Evolutionary conservation across 1,140 invertebrate species (phyloP).

Genomic region (Globodera rostochiensis): DNA sequence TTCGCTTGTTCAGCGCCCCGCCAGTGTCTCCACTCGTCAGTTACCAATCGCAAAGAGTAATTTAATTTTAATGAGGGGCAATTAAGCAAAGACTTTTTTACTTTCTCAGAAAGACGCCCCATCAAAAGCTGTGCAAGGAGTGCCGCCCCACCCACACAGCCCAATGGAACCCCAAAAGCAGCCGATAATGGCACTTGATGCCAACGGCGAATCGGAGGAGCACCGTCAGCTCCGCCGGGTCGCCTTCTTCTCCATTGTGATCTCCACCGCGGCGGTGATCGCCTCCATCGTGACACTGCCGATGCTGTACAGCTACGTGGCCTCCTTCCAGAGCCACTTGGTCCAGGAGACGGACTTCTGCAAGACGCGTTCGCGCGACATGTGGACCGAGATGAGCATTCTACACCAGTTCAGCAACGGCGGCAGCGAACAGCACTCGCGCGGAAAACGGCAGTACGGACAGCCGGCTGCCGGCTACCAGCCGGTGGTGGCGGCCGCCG

Average conservation of each 20-base stretch:
- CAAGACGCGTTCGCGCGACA: constrained; percentile 63
- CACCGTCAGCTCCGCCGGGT: constrained; percentile 61
- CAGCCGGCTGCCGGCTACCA: constrained; percentile 42
- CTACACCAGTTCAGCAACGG: constrained; percentile 40
- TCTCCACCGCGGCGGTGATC: constrained; percentile 58
- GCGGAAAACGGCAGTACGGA: constrained; percentile 57
- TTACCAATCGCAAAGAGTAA: not conserved
- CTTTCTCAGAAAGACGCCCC: not conserved
- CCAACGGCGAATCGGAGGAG: constrained; percentile 47
- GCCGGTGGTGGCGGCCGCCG: constrained; percentile 41
- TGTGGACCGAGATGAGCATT: constrained; percentile 65
- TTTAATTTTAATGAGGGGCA: not conserved
- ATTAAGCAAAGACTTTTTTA: not conserved
- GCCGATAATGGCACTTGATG: constrained; percentile 40
- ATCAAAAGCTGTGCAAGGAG: not conserved
- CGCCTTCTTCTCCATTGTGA: constrained; percentile 56
- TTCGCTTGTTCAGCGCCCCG: not conserved
- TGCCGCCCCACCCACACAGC: constrained; percentile 5
- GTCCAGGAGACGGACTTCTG: constrained; percentile 64
- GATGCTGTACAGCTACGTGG: constrained; percentile 65
- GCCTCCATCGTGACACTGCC: constrained; percentile 61
- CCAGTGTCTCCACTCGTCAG: constrained; percentile 6
- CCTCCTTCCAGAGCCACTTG: constrained; percentile 61
- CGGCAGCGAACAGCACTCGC: constrained; percentile 17
- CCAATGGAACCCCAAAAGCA: constrained; percentile 35